phyloP scores from a whole-genome alignment of 2,113 vertebrate species.

The Pseudorhombus dupliciocellatus region DNA sequence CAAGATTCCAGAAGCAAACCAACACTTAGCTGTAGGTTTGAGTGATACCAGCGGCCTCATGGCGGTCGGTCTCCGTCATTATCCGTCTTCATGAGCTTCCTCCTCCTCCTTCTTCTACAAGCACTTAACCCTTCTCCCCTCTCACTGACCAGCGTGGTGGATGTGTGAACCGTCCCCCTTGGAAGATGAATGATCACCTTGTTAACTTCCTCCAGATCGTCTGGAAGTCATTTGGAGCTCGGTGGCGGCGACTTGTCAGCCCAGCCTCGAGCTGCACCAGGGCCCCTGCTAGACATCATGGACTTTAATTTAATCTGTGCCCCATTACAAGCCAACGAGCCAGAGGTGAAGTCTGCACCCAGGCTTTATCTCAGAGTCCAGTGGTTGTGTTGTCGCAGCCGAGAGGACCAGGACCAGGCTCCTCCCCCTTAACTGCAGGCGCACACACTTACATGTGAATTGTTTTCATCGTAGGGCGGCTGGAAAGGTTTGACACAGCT shows the following conservation, averaged over 20 bases:
- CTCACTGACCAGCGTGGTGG: slow-evolving; percentile 3
- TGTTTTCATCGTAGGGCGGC: too few species aligned
- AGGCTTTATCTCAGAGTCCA: not conserved
- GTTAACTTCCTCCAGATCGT: slow-evolving; percentile 43
- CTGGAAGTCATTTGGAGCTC: slow-evolving; percentile 32
- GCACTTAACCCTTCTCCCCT: not conserved
- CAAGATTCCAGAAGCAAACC: too few species aligned
- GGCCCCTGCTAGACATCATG: slow-evolving; percentile 39
- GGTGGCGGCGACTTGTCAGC: not conserved
- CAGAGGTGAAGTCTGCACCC: slow-evolving; percentile 22
- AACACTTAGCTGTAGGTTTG: too few species aligned
- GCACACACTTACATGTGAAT: too few species aligned
- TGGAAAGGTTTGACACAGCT: too few species aligned
- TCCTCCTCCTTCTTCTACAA: not conserved
- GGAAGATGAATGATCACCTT: slow-evolving; percentile 37
- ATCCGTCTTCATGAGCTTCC: not conserved
- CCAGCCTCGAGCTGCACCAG: slow-evolving; percentile 29
- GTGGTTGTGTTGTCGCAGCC: not conserved
- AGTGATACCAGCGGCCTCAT: not conserved
- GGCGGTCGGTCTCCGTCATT: not conserved
- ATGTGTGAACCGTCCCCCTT: slow-evolving; percentile 23
- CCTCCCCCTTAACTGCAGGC: too few species aligned
- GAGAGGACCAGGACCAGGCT: too few species aligned
- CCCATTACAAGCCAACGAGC: slow-evolving; percentile 42
- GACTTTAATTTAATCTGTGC: slow-evolving; percentile 41